phyloP scores from a whole-genome alignment of 2,888 invertebrate genomes.

The Orthosia gothica region DNA sequence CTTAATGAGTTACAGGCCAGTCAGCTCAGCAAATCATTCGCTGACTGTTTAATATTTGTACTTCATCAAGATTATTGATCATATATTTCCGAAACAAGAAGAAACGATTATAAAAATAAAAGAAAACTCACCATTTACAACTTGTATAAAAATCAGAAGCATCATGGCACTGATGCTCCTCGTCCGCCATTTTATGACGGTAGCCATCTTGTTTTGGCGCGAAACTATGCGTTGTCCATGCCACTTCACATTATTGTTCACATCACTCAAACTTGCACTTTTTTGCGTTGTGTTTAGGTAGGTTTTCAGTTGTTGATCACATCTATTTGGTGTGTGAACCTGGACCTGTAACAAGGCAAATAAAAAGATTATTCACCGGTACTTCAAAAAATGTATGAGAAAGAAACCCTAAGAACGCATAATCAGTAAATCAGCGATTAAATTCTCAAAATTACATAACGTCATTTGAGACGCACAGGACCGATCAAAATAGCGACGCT shows the following conservation, averaged over 20 bases:
- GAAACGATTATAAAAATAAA: background rate
- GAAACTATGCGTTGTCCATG: conserved; percentile 71
- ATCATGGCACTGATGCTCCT: conserved; percentile 77
- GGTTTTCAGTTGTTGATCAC: conserved; percentile 33
- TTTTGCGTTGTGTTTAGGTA: background rate
- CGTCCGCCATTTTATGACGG: conserved; percentile 85
- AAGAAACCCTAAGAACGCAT: no score
- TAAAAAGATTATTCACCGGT: background rate
- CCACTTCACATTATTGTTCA: conserved; percentile 69
- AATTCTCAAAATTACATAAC: no score
- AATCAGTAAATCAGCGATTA: no score
- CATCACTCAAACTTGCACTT: conserved; percentile 53
- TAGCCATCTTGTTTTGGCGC: conserved; percentile 83
- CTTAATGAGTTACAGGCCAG: no score
- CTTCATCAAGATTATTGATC: no score
- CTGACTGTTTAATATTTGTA: no score
- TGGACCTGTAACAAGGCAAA: conserved; percentile 65
- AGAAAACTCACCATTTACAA: conserved; percentile 81
- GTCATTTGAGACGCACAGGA: no score
- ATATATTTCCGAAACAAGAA: no score
- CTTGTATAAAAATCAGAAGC: conserved; percentile 79
- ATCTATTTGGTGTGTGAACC: conserved; percentile 57
- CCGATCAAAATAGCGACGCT: no score
- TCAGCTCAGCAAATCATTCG: no score
- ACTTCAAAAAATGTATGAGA: background rate